Evolutionary conservation across 2,888 invertebrate genomes (phyloP), one percentile per base, ranked within the genome.

Genomic region (Melanotus villosus): DNA sequence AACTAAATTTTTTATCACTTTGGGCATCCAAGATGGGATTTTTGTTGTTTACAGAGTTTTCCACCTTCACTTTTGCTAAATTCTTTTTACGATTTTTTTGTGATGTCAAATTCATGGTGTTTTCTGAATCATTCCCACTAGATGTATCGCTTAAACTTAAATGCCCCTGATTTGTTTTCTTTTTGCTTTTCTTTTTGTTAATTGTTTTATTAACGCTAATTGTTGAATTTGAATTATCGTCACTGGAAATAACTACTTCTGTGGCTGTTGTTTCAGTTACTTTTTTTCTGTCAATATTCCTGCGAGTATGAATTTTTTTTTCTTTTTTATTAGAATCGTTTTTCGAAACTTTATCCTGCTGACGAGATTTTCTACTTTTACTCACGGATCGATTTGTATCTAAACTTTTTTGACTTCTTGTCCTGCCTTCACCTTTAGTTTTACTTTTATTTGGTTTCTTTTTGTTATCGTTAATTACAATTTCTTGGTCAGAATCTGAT

Each of bases 401-500:
- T 38, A 14, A 14, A 38, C 26, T 26, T n/a, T n/a, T n/a, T n/a
- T n/a, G 7, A 5, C 10, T 32, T 10, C 9, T 1, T 32, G 4
- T 5, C 10, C 7, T 14, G 6, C 16, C 7, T 18, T 41, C 18
- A 1, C 5, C 14, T 41, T 14, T 41, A 45, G 16, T 21, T 19
- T 19, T 2, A 2, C 19, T 45, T 14, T n/a, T 47, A 23, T 3
- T 23, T 26, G 18, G 19, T 7, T 14, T 14, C 36, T 52, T 50
- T 62, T 62, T 21, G 14, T 6, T 14, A 23, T 0, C 36, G 7
- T 36, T 36, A 38, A 32, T 9, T 32, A 1, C 5, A 7, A n/a
- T n/a, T n/a, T 10, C 68, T 18, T 62, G 80, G 70, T 83, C 83
- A 1, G 83, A 83, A 75, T 81, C 82, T 0, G 78, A 78, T 66